Base-by-base conservation (phyloP, 2,888 invertebrate genomes). In the Cecidostiba fungosa region DNA sequence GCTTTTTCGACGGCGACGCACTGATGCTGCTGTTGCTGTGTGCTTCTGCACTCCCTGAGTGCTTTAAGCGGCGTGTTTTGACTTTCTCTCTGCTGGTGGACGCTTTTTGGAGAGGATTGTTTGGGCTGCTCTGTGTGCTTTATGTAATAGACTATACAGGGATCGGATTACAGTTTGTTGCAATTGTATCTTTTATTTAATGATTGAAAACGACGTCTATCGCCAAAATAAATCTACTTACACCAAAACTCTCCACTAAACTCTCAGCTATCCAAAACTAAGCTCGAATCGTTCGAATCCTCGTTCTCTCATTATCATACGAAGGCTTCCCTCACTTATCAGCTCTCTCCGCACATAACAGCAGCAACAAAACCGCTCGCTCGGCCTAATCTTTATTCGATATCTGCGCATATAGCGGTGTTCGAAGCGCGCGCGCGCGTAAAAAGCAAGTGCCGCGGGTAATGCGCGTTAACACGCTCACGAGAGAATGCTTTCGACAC, bases 221-320 rank as follows among this genome's bases (percentile, higher is more conserved):
- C n/a, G 6, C n/a, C 54, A 59, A 66, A 66, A 66, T 29, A 66
- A 26, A 26, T 29, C 26, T 66, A 66, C 29, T 14, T 26, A 26
- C 3, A 23, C 8, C 0, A 23, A 1, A 1, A 23, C 23, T 59
- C 59, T 16, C n/a, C n/a, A 29, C 66, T 66, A 66, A 66, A 66
- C 29, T 66, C 54, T 23, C 5, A 59, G 0, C 66, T 29, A 8
- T 29, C 29, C 29, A 26, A 26, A 12, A 29, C 26, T 26, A 66
- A 66, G 29, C 66, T 12, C 14, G 2, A 36, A 39, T 39, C 32
- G 36, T 39, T 72, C 36, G 19, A 72, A 72, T 39, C 19, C 72
- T 72, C 72, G n/a, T 19, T 39, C 72, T 29, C 72, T 72, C 72
- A 39, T 36, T 72, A n/a, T 72, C 72, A 39, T 39, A n/a, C n/a